These are phyloP conservation scores for Lucifuga dentata DNA, from an alignment of 2,113 vertebrate species.

Conservation along the genomic window DNA sequence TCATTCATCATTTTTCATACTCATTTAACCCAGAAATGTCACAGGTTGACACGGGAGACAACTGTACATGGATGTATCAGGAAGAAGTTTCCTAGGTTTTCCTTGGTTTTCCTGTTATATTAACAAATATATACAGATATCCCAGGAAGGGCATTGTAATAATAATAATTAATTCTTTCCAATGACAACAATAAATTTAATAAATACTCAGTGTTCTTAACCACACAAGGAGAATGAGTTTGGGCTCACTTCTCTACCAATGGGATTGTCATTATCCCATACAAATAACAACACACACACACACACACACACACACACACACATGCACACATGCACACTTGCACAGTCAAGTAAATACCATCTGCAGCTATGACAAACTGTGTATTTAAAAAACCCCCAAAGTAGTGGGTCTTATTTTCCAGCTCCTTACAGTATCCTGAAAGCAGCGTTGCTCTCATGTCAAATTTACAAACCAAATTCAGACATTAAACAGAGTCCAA, in stretches of 20 bases:
- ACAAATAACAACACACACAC: constrained; percentile 68
- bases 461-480: constrained; percentile 12
- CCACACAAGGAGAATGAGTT: constrained; percentile 75
- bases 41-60: constrained; percentile 64
- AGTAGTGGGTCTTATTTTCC: not conserved
- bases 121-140: constrained; percentile 79
- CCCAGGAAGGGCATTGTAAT: constrained; percentile 63
- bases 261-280: constrained; percentile 72
- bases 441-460: not conserved
- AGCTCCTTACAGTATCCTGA: not conserved
- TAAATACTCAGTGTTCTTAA: constrained; percentile 85
- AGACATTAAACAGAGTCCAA: constrained; percentile 15
- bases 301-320: constrained; percentile 24
- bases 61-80: constrained; percentile 53
- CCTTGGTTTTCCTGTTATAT: constrained; percentile 61
- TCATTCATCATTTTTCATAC: constrained; percentile 65
- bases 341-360: constrained; percentile 71
- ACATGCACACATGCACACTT: constrained; percentile 29
- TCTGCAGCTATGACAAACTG: constrained; percentile 50
- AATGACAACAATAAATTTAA: constrained; percentile 84
- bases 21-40: constrained; percentile 61
- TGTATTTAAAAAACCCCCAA: constrained; percentile 27
- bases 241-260: constrained; percentile 67
- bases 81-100: constrained; percentile 54
- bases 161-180: constrained; percentile 64